Percentiles rank a stretch among this genome's conserved stretches.
Evolutionary conservation across 2,888 invertebrate genomes (phyloP).

Genomic region (Macrostomum cliftonense): DNA sequence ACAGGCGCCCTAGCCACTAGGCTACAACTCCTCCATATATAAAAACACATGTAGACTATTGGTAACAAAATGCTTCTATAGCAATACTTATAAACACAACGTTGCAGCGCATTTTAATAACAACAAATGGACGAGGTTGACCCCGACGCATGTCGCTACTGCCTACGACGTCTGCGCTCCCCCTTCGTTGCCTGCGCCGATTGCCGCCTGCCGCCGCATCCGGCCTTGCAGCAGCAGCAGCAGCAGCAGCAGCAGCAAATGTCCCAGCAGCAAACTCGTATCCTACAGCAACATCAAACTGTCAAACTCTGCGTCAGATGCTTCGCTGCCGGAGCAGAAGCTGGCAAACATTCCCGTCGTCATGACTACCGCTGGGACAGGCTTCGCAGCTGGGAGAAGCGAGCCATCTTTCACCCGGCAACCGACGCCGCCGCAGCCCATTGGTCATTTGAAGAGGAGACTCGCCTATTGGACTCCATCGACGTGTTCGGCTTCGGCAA

Average conservation of each 20-base stretch:
- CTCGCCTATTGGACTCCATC: constrained; percentile 6
- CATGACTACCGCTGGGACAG: neutral
- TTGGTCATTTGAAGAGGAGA: constrained; percentile 12
- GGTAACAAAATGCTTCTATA: too few species aligned
- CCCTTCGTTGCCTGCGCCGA: too few species aligned
- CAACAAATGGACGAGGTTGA: too few species aligned
- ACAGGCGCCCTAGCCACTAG: too few species aligned
- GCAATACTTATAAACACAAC: too few species aligned
- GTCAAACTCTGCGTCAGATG: neutral
- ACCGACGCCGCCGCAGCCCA: constrained; percentile 13
- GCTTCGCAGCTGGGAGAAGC: neutral
- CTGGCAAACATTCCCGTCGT: neutral
- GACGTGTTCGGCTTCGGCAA: constrained; percentile 7
- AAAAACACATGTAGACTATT: too few species aligned
- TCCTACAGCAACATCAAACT: neutral
- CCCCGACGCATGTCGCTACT: too few species aligned
- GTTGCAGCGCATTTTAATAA: too few species aligned
- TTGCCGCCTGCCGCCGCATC: neutral
- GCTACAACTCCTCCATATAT: too few species aligned
- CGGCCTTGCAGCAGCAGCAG: neutral
- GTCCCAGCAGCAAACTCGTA: neutral
- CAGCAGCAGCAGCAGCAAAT: neutral
- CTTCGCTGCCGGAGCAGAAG: neutral
- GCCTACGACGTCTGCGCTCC: too few species aligned
- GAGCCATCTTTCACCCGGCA: neutral